These are phyloP conservation scores for Agonopterix alstromeriana DNA, from an alignment of 2,888 invertebrate species.

Conservation along the genomic window DNA sequence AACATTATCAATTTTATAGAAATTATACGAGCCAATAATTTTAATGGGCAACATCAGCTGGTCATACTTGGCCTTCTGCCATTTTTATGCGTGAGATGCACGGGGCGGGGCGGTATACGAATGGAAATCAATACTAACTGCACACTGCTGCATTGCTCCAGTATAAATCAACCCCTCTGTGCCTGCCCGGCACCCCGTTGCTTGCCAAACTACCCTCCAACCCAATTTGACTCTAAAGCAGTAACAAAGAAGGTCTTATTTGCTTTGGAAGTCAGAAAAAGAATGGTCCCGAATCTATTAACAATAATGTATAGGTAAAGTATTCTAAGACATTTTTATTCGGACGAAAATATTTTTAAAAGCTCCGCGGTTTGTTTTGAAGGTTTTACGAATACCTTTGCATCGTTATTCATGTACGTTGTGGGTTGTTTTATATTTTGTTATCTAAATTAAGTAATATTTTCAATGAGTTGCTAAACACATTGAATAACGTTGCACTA, in stretches of 20 bases:
- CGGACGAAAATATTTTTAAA: conserved; percentile 10
- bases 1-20: neutral
- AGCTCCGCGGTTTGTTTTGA: neutral
- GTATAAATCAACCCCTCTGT: conserved; percentile 69
- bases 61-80: conserved; percentile 57
- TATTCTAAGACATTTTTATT: conserved; percentile 29
- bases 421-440: too few species aligned
- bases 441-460: too few species aligned
- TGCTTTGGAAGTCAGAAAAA: conserved; percentile 14
- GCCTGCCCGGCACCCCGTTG: conserved; percentile 42
- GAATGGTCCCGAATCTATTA: conserved; percentile 48
- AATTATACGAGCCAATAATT: neutral
- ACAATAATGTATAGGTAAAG: conserved; percentile 34
- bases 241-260: conserved; percentile 14
- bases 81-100: conserved; percentile 65
- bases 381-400: too few species aligned
- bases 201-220: conserved; percentile 48
- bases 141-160: conserved; percentile 76
- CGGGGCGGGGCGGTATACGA: conserved; percentile 50
- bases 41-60: neutral
- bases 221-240: conserved; percentile 27
- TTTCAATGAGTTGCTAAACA: too few species aligned
- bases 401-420: too few species aligned
- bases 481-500: too few species aligned
- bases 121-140: conserved; percentile 78